Evolutionary conservation across 2,113 vertebrate species (phyloP).

Genomic region (Caracal caracal): DNA sequence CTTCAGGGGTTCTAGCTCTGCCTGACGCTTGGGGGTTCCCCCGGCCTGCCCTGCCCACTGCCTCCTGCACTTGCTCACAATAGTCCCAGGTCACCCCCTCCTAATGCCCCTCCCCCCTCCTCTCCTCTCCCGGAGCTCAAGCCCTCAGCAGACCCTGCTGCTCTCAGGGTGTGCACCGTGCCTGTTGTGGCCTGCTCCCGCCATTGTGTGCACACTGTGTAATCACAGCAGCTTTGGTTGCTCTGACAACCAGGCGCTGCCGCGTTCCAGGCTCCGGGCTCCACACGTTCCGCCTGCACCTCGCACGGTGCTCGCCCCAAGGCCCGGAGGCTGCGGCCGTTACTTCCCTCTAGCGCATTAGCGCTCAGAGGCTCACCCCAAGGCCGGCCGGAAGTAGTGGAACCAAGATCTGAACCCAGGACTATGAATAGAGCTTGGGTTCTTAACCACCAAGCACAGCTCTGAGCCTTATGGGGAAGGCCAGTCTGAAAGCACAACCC

Average conservation of each 20-base stretch:
- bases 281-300: background rate
- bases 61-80: background rate
- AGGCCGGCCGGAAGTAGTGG: background rate
- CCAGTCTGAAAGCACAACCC: background rate
- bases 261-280: background rate
- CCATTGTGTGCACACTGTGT: background rate
- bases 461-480: background rate
- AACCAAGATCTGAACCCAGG: background rate
- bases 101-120: fast-evolving
- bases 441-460: background rate
- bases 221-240: background rate
- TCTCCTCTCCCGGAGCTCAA: background rate
- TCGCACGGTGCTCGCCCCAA: background rate
- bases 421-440: background rate
- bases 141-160: background rate
- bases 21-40: background rate
- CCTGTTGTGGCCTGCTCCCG: background rate
- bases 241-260: fast-evolving
- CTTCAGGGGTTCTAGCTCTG: background rate
- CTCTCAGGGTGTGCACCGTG: background rate
- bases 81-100: background rate
- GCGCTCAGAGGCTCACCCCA: background rate
- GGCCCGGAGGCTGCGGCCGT: background rate
- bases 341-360: background rate
- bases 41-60: background rate